phyloP scores from a whole-genome alignment of 92 coral and sea anemone species.

The Galaxea fascicularis region DNA sequence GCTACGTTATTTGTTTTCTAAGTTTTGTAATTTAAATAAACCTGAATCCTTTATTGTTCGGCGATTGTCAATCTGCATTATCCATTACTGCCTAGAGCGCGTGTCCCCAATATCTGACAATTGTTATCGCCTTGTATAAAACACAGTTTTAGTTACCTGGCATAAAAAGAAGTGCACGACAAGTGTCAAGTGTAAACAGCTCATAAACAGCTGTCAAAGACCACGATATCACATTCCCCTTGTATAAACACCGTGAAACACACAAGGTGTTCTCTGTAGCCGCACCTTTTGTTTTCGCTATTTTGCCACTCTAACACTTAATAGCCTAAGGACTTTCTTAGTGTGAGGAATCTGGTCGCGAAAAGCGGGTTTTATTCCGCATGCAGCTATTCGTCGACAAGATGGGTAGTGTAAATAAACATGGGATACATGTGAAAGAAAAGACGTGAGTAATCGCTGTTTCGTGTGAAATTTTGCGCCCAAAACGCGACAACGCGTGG shows the following conservation, averaged over 20 bases:
- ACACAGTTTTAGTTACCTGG: background rate
- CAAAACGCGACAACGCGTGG: background rate
- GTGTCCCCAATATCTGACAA: background rate
- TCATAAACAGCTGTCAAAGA: slow-evolving; percentile 39
- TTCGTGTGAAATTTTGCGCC: background rate
- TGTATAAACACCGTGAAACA: slow-evolving; percentile 25
- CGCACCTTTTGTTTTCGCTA: slow-evolving; percentile 13
- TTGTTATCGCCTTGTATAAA: background rate
- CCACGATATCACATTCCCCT: slow-evolving; percentile 27
- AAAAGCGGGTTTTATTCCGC: background rate
- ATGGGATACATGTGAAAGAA: background rate
- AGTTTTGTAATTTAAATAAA: too few species aligned
- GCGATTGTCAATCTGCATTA: too few species aligned
- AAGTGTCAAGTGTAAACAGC: slow-evolving; percentile 21
- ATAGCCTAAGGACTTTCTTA: slow-evolving; percentile 10
- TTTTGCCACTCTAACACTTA: slow-evolving; percentile 26
- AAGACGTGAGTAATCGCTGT: background rate
- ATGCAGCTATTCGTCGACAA: background rate
- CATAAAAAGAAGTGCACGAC: slow-evolving; percentile 1
- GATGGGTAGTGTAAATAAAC: background rate
- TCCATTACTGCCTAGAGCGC: background rate
- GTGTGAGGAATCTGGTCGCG: slow-evolving; percentile 10
- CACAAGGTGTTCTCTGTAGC: slow-evolving; percentile 18
- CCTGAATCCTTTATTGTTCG: too few species aligned
- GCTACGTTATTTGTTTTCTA: too few species aligned